A percentile compares a stretch with the other conserved stretches of the same genome.
Evolutionary conservation across 92 coral and sea anemone species (phyloP).

Genomic region (Pocillopora grandis): DNA sequence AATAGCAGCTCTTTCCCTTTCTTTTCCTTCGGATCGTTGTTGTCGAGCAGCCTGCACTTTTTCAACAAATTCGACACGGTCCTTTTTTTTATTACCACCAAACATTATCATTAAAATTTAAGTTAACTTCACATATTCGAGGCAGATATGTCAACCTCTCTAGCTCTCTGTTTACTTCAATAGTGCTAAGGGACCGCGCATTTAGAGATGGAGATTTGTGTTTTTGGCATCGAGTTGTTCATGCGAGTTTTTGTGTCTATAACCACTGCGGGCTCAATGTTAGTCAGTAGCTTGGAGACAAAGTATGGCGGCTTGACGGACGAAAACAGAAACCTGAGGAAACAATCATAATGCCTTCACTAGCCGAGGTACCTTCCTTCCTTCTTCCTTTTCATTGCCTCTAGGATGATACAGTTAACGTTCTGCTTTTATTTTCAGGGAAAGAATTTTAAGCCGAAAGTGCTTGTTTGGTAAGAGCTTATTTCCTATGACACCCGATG

Average conservation of each 20-base stretch:
- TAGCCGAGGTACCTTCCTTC: conserved; percentile 46
- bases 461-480: conserved; percentile 71
- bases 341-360: conserved; percentile 66
- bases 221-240: background rate
- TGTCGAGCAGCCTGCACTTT: conserved; percentile 97
- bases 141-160: background rate
- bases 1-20: conserved; percentile 85
- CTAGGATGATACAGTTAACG: background rate
- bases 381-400: background rate
- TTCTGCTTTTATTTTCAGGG: conserved; percentile 29
- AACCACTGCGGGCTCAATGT: conserved; percentile 52
- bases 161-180: conserved; percentile 37
- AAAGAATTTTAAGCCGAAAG: conserved; percentile 67
- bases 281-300: conserved; percentile 57
- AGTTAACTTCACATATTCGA: background rate
- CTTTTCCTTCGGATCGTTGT: conserved; percentile 87
- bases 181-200: conserved; percentile 57
- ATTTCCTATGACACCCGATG: no score
- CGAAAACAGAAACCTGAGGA: background rate
- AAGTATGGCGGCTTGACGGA: conserved; percentile 56
- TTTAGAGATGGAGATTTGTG: background rate
- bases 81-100: conserved; percentile 59
- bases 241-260: background rate
- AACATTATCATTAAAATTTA: conserved; percentile 59
- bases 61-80: conserved; percentile 76